Percentiles rank a stretch among this genome's conserved stretches.
phyloP scores from a whole-genome alignment of 30 jellyfish, hydroid and myxozoan genomes.

The Pseudorhiza aurosa region DNA sequence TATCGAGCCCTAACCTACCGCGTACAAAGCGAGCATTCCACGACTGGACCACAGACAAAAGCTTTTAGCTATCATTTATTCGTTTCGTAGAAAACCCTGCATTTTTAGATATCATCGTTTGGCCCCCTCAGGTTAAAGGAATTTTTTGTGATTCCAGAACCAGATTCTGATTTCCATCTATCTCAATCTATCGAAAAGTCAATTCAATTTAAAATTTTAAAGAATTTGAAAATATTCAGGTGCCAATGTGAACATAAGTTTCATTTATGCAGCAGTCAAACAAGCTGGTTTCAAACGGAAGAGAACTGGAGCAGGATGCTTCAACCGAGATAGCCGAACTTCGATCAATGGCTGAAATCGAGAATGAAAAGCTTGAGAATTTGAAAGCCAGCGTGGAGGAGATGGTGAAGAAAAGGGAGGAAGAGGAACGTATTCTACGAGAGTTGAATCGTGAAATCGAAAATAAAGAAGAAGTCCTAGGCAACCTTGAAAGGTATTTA shows the following conservation, averaged over 20 bases:
- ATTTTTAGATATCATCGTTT: too few species aligned
- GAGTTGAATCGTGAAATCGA: neutral
- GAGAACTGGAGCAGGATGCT: slow-evolving; percentile 5
- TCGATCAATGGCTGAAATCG: neutral
- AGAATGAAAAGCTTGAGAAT: slow-evolving; percentile 3
- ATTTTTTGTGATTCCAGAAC: too few species aligned
- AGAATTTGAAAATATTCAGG: neutral
- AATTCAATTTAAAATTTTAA: too few species aligned
- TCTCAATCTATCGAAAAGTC: too few species aligned
- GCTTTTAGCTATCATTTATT: too few species aligned
- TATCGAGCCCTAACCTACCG: too few species aligned
- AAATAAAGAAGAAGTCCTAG: neutral
- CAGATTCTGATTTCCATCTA: too few species aligned
- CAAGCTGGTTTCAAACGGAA: neutral
- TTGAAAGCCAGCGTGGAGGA: neutral
- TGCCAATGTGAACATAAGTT: neutral
- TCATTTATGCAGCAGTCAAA: slow-evolving; percentile 18
- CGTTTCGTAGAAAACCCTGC: too few species aligned
- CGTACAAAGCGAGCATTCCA: too few species aligned
- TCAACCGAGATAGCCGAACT: neutral
- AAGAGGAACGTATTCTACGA: neutral
- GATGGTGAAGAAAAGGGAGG: neutral
- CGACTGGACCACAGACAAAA: too few species aligned
- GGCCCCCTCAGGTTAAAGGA: too few species aligned
- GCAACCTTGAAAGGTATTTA: slow-evolving; percentile 11